Conservation (phyloP, 2,113 vertebrate species). For the Oriolus oriolus region DNA sequence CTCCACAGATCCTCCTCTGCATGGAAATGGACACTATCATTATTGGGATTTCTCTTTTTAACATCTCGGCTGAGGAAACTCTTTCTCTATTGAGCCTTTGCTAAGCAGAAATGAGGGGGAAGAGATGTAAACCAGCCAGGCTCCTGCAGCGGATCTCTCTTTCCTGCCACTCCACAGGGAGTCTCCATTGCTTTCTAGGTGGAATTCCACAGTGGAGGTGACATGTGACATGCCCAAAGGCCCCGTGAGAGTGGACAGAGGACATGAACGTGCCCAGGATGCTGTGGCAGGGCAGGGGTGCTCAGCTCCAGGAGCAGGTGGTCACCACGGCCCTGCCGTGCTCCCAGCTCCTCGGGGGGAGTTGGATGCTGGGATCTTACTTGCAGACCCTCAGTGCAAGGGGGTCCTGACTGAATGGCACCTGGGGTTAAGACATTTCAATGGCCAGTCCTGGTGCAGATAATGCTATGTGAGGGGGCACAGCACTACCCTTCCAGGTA, state of each 20-base stretch:
- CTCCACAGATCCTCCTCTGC: constrained; percentile 62
- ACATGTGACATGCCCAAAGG: background rate
- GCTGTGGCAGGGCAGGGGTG: background rate
- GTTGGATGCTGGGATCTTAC: background rate
- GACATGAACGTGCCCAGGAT: accelerated
- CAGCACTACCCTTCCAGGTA: background rate
- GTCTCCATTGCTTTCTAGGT: background rate
- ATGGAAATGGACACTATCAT: constrained; percentile 57
- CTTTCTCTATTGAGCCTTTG: background rate
- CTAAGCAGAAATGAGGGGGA: background rate
- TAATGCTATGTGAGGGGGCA: accelerated
- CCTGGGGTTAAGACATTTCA: background rate
- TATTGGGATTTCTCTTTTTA: constrained; percentile 10
- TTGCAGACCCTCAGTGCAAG: background rate
- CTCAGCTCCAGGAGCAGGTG: background rate
- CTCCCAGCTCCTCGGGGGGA: background rate
- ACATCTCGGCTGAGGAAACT: background rate
- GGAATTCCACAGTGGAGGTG: background rate
- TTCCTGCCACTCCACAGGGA: background rate
- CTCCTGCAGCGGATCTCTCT: background rate
- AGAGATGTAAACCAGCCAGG: background rate
- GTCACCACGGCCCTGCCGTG: accelerated
- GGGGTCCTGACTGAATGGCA: background rate
- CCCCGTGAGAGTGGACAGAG: background rate
- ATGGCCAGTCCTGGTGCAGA: background rate